Percentiles rank a stretch among this genome's conserved stretches.
These are phyloP conservation scores for Scalopus aquaticus DNA, from an alignment of 2,113 vertebrate genomes.

Conservation along the genomic window DNA sequence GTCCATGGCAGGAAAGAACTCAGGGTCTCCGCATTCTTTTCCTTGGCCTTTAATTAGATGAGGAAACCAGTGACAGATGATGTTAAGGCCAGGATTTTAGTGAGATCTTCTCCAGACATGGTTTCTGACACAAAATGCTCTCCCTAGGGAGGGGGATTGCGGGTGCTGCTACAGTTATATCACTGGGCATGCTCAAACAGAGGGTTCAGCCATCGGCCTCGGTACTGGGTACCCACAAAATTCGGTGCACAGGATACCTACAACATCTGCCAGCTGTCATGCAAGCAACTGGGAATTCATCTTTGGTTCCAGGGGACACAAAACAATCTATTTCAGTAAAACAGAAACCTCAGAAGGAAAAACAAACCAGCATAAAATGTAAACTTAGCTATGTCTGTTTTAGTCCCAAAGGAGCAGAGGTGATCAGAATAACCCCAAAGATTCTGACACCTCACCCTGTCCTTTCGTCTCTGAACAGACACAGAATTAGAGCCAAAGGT, in stretches of 20 bases:
- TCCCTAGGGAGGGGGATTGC: neutral
- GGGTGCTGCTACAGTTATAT: neutral
- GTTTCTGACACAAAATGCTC: neutral
- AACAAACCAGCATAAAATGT: neutral
- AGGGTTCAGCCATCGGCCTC: accelerated
- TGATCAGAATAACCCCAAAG: neutral
- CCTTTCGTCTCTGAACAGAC: conserved; percentile 40
- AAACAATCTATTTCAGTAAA: conserved; percentile 46
- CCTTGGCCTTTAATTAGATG: neutral
- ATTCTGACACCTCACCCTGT: conserved; percentile 28
- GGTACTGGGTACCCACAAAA: neutral
- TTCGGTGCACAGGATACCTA: neutral
- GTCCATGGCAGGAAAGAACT: neutral
- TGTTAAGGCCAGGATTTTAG: neutral
- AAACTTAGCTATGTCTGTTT: conserved; percentile 38
- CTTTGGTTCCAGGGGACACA: neutral
- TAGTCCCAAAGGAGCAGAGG: conserved; percentile 24
- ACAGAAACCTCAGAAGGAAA: conserved; percentile 43
- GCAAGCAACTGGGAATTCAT: neutral
- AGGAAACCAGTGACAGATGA: neutral
- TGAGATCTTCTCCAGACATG: neutral
- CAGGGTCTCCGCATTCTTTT: neutral
- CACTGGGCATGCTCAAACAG: no score
- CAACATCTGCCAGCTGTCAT: neutral
- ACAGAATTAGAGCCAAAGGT: conserved; percentile 50